Evolutionary conservation across 2,797 vertebrate species (phyloP), one percentile per base, ranked within the genome.

Genomic region (Myripristis jacobus): DNA sequence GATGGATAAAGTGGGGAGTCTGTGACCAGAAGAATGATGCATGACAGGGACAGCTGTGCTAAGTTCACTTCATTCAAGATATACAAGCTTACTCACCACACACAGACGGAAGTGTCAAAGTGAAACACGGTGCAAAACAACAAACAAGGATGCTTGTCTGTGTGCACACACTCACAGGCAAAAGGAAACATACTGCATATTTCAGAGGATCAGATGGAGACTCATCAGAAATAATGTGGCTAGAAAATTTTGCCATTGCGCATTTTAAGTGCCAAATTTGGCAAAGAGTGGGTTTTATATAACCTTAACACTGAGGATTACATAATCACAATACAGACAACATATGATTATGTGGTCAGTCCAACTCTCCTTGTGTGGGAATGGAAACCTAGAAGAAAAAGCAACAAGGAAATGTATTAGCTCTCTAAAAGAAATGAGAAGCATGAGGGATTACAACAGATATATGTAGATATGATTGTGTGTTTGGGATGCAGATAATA

Each of bases 1-100:
- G 91, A 91, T 89, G 85, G 83, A 86, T 87, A 73, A 81, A 82
- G 84, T 74, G 77, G 73, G 59, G 73, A 82, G 80, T 75, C 88
- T 85, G 82, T 81, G 82, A 84, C 89, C 84, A 80, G 88, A 87
- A 81, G 88, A 90, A 88, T 86, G 87, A 92, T 88, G 88, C 89
- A 88, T 90, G 90, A 88, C 86, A 87, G 74, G 76, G 87, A 82
- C 89, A 92, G 88, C 90, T 91, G 90, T 79, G 88, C 82, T 83
- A 80, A 85, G 85, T 81, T 89, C 75, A 73, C 86, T 88, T 82
- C 79, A 82, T 87, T 90, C 87, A 88, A 83, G 76, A 84, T 86
- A 74, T 82, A 87, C 84, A 87, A 74, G 83, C 77, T 84, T 81
- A 90, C 77, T 83, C 78, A 78, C 66, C 31, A 18, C 60, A 52